Conservation (phyloP, 1,140 invertebrate genomes). For the Drosophila albomicans region DNA sequence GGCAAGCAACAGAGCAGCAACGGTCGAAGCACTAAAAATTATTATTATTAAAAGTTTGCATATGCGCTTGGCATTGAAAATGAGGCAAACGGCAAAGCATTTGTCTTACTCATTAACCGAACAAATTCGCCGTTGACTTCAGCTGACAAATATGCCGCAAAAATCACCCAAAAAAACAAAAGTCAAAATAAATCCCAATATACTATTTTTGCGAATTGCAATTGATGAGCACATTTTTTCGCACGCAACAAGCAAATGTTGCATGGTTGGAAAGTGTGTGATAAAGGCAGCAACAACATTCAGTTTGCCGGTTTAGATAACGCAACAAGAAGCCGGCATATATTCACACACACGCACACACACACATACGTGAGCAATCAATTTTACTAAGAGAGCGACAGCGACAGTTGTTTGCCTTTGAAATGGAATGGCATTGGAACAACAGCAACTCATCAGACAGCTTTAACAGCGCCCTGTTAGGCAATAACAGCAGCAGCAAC, state of each 20-base stretch:
- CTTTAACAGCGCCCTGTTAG: slow-evolving; percentile 59
- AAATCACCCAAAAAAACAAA: slow-evolving; percentile 7
- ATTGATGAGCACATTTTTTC: not conserved
- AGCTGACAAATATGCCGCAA: slow-evolving; percentile 45
- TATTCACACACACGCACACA: not conserved
- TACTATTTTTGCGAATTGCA: slow-evolving; percentile 7
- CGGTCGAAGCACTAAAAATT: slow-evolving; percentile 22
- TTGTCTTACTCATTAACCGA: slow-evolving; percentile 47
- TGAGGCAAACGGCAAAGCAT: slow-evolving; percentile 27
- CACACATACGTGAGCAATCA: not conserved
- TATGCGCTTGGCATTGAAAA: slow-evolving; percentile 71
- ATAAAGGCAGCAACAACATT: slow-evolving; percentile 49
- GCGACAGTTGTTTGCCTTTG: slow-evolving; percentile 1
- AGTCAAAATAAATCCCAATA: slow-evolving; percentile 6
- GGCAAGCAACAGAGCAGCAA: not conserved
- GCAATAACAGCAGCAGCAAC: slow-evolving; percentile 4
- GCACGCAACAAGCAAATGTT: slow-evolving; percentile 20
- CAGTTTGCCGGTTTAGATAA: slow-evolving; percentile 74
- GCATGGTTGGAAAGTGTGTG: slow-evolving; percentile 22
- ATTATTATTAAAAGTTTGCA: slow-evolving; percentile 32
- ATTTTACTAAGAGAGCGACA: slow-evolving; percentile 7
- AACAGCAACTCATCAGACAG: not conserved
- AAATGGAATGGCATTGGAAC: slow-evolving; percentile 47
- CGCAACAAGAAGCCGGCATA: slow-evolving; percentile 60
- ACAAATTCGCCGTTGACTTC: slow-evolving; percentile 44